A percentile compares a stretch with the other conserved stretches of the same genome.
Conservation (phyloP, 2,797 vertebrate genomes). For the Orientallactaga sibirica region DNA sequence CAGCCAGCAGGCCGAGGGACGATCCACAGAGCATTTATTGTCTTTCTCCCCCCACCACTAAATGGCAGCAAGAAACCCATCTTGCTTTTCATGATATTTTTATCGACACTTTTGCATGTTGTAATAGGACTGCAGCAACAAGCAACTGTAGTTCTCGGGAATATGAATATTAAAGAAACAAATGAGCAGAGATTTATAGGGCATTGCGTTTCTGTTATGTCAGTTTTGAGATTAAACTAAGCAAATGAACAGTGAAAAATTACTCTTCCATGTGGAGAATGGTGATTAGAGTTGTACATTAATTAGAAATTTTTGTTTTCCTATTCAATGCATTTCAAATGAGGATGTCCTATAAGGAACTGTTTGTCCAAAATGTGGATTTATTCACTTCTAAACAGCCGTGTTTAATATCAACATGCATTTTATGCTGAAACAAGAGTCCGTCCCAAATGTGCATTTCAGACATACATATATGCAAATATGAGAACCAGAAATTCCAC, state of each 20-base stretch:
- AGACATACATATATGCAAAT: constrained; percentile 62
- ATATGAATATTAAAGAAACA: constrained; percentile 93
- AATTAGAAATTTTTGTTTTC: constrained; percentile 93
- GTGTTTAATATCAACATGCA: constrained; percentile 70
- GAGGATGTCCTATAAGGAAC: constrained; percentile 87
- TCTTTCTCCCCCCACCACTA: constrained; percentile 84
- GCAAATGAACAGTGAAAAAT: constrained; percentile 93
- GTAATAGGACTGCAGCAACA: constrained; percentile 89
- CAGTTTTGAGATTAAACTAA: constrained; percentile 92
- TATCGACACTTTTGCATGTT: constrained; percentile 90
- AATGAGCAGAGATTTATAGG: constrained; percentile 92
- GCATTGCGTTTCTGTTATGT: constrained; percentile 91
- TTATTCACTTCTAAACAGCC: constrained; percentile 85
- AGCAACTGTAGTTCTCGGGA: constrained; percentile 90
- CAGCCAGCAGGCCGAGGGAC: constrained; percentile 88
- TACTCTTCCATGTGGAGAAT: constrained; percentile 92
- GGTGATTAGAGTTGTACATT: constrained; percentile 94
- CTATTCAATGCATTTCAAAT: constrained; percentile 91
- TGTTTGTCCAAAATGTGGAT: constrained; percentile 87
- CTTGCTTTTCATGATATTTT: constrained; percentile 91
- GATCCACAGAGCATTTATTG: constrained; percentile 89
- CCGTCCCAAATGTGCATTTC: constrained; percentile 66
- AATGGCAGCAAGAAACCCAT: constrained; percentile 89
- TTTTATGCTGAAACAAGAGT: constrained; percentile 77
- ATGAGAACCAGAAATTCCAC: constrained; percentile 43